phyloP scores from a whole-genome alignment of 2,113 vertebrate genomes.

The Etheostoma spectabile region DNA sequence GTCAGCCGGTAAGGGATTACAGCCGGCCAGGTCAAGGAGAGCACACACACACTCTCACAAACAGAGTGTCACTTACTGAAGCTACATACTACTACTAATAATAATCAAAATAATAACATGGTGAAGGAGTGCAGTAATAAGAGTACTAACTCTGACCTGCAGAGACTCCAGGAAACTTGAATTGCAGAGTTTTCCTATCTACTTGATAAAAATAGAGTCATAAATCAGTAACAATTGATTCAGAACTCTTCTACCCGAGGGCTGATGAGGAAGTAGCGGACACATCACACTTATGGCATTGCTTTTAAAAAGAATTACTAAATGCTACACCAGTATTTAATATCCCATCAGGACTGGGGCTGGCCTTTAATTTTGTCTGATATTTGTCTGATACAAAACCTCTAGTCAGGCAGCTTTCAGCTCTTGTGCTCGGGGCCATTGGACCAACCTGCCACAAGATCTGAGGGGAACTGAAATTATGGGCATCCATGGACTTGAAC shows the following conservation, averaged over 20 bases:
- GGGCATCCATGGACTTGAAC: too few relatives aligned
- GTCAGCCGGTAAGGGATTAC: conserved; percentile 55
- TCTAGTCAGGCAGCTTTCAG: conserved; percentile 19
- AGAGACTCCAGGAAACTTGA: too few relatives aligned
- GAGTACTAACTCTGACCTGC: too few relatives aligned
- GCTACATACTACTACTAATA: neutral
- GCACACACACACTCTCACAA: conserved; percentile 6
- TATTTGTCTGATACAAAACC: neutral
- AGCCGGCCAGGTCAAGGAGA: conserved; percentile 44
- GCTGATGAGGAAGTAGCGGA: neutral
- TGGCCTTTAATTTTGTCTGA: neutral
- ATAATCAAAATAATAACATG: too few relatives aligned
- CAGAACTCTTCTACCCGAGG: neutral
- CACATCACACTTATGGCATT: neutral
- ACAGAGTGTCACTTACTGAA: conserved; percentile 7
- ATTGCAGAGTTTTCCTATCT: too few relatives aligned
- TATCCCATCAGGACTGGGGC: neutral
- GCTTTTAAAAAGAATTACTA: conserved; percentile 12
- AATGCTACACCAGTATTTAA: neutral
- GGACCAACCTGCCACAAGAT: neutral
- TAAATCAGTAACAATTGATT: neutral
- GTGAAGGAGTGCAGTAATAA: too few relatives aligned
- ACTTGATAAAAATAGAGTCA: neutral
- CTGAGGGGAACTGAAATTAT: too few relatives aligned
- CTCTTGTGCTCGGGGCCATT: neutral